phyloP scores from a whole-genome alignment of 2,797 vertebrate species.

The Limnodromus scolopaceus region DNA sequence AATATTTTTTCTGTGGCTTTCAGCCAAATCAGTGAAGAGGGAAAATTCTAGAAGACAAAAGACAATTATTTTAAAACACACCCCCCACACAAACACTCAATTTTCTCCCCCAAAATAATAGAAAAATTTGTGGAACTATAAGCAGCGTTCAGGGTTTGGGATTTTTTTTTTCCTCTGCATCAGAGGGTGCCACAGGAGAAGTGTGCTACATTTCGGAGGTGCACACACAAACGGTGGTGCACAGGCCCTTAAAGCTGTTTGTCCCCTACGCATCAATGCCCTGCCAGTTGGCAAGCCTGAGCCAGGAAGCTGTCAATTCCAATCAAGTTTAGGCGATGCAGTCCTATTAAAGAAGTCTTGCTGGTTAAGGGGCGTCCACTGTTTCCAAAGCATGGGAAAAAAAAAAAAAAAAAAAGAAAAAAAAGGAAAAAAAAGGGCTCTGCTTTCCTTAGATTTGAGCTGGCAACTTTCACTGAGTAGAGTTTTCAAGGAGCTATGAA shows the following conservation, averaged over 20 bases:
- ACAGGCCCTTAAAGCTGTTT: constrained; percentile 78
- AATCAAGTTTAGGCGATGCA: constrained; percentile 90
- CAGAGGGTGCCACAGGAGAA: constrained; percentile 53
- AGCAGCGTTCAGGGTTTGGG: neutral
- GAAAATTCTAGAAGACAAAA: neutral
- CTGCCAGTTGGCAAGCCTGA: constrained; percentile 93
- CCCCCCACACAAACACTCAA: neutral
- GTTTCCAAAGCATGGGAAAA: constrained; percentile 97
- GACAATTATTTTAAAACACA: neutral
- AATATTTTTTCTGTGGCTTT: neutral
- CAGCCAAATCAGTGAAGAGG: neutral
- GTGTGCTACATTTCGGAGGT: constrained; percentile 72
- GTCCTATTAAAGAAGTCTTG: constrained; percentile 89
- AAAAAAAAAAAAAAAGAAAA: constrained; percentile 72
- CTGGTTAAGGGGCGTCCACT: constrained; percentile 90
- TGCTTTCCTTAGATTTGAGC: constrained; percentile 93
- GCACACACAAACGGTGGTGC: constrained; percentile 81
- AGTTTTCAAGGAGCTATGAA: constrained; percentile 96
- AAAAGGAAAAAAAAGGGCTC: constrained; percentile 81
- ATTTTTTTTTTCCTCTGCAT: neutral
- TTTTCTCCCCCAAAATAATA: neutral
- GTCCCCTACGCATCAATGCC: constrained; percentile 81
- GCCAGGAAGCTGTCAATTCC: constrained; percentile 98
- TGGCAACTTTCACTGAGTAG: constrained; percentile 90
- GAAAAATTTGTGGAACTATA: neutral